Conservation (phyloP, 2,113 vertebrate genomes). For the Megaptera novaeangliae region DNA sequence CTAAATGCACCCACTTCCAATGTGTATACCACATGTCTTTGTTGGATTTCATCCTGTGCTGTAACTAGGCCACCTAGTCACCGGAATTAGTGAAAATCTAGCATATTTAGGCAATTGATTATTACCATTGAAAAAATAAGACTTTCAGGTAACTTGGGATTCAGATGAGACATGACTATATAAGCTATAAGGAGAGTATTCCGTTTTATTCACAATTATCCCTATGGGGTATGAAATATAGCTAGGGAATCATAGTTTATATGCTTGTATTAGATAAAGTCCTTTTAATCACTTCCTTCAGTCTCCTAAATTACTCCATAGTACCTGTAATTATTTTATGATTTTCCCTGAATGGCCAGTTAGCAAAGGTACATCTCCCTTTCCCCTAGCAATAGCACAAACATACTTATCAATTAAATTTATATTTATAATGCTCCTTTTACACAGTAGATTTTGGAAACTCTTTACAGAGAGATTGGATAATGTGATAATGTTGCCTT, state of each 20-base stretch:
- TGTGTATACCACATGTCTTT: background rate
- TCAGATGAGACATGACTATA: background rate
- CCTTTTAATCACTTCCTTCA: constrained; percentile 43
- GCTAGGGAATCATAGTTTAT: background rate
- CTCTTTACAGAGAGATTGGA: constrained; percentile 12
- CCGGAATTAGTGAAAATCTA: background rate
- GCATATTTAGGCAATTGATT: background rate
- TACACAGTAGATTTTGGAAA: constrained; percentile 58
- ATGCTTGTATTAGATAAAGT: constrained; percentile 19
- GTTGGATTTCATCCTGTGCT: background rate
- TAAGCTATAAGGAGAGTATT: background rate
- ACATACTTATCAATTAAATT: constrained; percentile 61
- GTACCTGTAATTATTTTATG: constrained; percentile 50
- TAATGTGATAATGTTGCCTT: constrained; percentile 47
- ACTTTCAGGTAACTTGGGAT: constrained; percentile 6
- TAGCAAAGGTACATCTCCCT: constrained; percentile 43
- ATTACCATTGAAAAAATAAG: background rate
- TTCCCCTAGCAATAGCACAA: constrained; percentile 46
- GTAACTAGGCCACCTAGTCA: background rate
- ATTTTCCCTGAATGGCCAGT: constrained; percentile 35
- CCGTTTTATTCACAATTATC: background rate
- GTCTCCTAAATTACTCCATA: constrained; percentile 32
- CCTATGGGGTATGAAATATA: background rate
- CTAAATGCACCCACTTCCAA: background rate
- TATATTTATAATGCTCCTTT: constrained; percentile 61